Base-by-base conservation (phyloP, 2,113 vertebrate species). In the Eleginops maclovinus region DNA sequence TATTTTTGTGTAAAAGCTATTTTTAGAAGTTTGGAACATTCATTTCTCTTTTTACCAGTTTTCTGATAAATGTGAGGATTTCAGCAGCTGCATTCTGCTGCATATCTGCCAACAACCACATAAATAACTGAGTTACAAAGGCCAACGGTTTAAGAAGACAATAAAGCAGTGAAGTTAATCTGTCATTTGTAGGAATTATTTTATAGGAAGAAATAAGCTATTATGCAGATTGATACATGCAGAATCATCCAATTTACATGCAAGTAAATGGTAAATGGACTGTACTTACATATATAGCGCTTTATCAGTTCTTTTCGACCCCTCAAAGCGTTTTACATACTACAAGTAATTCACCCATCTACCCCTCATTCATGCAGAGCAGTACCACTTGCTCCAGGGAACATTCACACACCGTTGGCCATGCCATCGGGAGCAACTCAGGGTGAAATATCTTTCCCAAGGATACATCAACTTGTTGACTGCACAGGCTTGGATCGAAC, bases 171-270 rank as follows among this genome's bases (percentile, higher is more conserved):
- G 1, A 31, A 15, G 9, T 68, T 4, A 56, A 47, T 73, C 8
- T 72, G 21, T 82, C 13, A 43, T 58, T 61, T 69, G 16, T 24
- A 2, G 28, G 13, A 80, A 60, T 65, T 58, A 7, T 31, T 60
- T 43, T 13, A 46, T 74, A 14, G 4, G 11, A 51, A 62, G 12
- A 61, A 74, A 43, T 40, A 31, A 26, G 7, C n/a, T 63, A 63
- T 21, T 83, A 73, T 70, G 15, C 64, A 51, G 65, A 83, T 77
- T 12, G 9, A 53, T 73, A 24, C 12, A 61, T 13, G 7, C 54
- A 63, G 14, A 26, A 8, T 7, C 13, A 16, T 54, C 60, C 1
- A 36, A 54, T 49, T 59, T 21, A 7, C 51, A 47, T 51, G 9
- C 4, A 9, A 53, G n/a, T n/a, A n/a, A n/a, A n/a, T n/a, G n/a